Evolutionary conservation across 2,113 vertebrate genomes (phyloP), one percentile per base, ranked within the genome.

Genomic region (Merops nubicus): DNA sequence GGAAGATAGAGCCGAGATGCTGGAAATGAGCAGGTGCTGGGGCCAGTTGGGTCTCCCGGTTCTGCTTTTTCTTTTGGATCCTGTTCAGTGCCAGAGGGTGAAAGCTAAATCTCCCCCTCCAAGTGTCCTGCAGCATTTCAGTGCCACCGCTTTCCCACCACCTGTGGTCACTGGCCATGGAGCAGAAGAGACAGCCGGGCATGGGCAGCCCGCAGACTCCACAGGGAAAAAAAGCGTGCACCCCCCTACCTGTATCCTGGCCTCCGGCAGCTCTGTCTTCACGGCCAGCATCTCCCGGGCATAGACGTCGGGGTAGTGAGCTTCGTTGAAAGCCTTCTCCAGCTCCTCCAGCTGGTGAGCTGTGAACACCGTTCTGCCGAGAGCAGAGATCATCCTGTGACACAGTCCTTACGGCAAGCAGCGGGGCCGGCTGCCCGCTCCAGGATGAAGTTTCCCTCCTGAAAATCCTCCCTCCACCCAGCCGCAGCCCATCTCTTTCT

Each of bases 231-330:
- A 50, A 40, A 16, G 22, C 4, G 6, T 7, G 5, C n/a, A 33
- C 47, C 26, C 73, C 53, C 85, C 69, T 88, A 99, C 99, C 99
- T 99, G 99, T 97, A 99, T 99, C 20, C 99, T 95, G 97, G 99
- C 99, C 96, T 99, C 99, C 0, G 99, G 99, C 45, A 99, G 98
- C 95, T 99, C 99, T 0, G 99, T 99, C 98, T 99, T 99, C 98
- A 99, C 95, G 0, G 99, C 99, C 70, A 99, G 97, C 99, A 99
- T 99, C 98, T 99, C 99, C 78, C 99, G 97, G 45, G 99, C 99
- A 6, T 99, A 99, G 6, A 99, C 99, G 8, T 99, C 99, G 3
- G 99, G 99, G 64, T 99, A 99, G 82, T 99, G 99, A 5, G 99
- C 99, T 85, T 99, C 99, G 2, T 98, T 98, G 84, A 99, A 99